Conservation (phyloP, 2,888 invertebrate species). For the Epistrophe eligans region DNA sequence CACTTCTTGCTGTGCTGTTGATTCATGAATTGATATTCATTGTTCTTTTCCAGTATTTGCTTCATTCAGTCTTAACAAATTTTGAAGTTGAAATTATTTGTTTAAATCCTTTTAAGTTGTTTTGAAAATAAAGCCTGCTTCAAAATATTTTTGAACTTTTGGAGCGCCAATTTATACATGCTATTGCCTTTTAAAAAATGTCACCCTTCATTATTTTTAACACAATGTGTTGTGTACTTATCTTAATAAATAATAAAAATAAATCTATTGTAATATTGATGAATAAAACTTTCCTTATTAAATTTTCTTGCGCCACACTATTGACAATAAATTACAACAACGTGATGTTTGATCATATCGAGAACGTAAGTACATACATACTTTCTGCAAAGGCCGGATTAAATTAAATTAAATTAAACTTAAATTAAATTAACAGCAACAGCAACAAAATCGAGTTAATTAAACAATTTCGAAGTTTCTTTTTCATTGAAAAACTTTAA, state of each 20-base stretch:
- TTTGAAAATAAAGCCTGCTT: not conserved
- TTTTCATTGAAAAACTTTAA: no score
- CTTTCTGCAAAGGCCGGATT: not conserved
- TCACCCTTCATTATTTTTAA: not conserved
- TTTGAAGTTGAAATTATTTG: no score
- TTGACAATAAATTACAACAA: slow-evolving; percentile 33
- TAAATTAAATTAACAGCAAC: no score
- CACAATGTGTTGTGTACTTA: not conserved
- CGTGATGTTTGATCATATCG: slow-evolving; percentile 12
- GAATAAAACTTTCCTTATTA: slow-evolving; percentile 7
- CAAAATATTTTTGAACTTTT: not conserved
- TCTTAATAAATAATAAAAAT: not conserved
- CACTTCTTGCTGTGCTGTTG: no score
- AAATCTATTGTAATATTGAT: not conserved
- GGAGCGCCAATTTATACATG: not conserved
- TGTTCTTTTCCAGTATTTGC: no score
- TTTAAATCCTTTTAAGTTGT: no score
- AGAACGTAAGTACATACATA: no score
- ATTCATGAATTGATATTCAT: no score
- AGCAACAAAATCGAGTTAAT: no score
- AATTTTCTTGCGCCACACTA: not conserved
- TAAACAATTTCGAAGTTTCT: not conserved
- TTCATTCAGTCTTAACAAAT: no score
- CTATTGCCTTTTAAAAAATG: not conserved
- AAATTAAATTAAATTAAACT: no score